Evolutionary conservation across 2,113 vertebrate genomes (phyloP), one percentile per base, ranked within the genome.

Genomic region (Mastomys coucha): DNA sequence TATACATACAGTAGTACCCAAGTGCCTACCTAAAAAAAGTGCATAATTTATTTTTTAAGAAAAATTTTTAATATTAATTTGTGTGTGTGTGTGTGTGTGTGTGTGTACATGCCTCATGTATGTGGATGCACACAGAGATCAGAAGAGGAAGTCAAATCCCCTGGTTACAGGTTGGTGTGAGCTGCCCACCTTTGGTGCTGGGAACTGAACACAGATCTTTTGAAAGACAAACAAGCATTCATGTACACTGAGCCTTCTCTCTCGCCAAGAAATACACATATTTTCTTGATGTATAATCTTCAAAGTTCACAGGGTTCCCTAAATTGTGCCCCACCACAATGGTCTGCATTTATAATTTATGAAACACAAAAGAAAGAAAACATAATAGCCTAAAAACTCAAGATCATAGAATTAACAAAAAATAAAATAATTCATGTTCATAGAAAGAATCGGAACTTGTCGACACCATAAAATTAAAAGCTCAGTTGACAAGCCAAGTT

Each of bases 381-480:
- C 1, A 16, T 88, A 75, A 82, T 85, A 45, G 56, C 16, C 72
- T 85, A 91, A 88, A 69, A 95, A 39, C 13, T 53, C 58, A 17
- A 78, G 80, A 84, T 56, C 67, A 89, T 42, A 77, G 42, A 97
- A 94, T 81, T n/a, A 75, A 49, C 5, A n/a, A 51, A 58, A 94
- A 88, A 24, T 88, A 86, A 89, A 58, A 76, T 65, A 20, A 91
- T 88, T 86, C 75, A 81, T 80, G 85, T 14, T 87, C 78, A 12
- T 0, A 94, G 73, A 16, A 73, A 49, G 33, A 91, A 65, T 92
- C 84, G 88, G 85, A 92, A 58, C 85, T 95, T 10, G 63, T 53
- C 67, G 82, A 31, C 73, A 72, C 7, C 31, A 26, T 67, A 36
- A 88, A 93, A 73, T 69, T 77, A 94, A 93, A 94, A 67, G 51